These are phyloP conservation scores for Patiria pectinifera DNA, from an alignment of 53 echinoderm and acorn worm genomes.

Conservation along the genomic window DNA sequence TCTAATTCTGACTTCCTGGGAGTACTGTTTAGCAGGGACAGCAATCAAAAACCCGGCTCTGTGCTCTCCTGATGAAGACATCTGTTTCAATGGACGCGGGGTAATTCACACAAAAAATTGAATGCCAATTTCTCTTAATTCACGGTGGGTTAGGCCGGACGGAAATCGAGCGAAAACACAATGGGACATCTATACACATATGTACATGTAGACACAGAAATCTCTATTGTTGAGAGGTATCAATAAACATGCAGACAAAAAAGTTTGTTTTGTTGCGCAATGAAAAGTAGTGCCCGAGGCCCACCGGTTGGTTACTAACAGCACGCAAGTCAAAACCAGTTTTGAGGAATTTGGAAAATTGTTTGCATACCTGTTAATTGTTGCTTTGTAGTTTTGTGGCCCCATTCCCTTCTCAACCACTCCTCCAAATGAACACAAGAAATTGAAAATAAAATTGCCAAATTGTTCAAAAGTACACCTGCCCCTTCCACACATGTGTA, in stretches of 20 bases:
- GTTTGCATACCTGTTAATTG: background rate
- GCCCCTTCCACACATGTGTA: too few relatives aligned
- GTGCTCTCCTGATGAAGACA: background rate
- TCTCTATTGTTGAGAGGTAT: background rate
- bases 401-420: background rate
- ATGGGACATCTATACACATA: background rate
- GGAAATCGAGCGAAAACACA: background rate
- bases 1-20: background rate
- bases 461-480: too few relatives aligned
- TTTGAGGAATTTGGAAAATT: background rate
- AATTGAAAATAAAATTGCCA: background rate
- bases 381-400: background rate
- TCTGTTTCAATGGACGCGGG: background rate
- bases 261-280: background rate
- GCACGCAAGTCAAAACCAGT: too few relatives aligned
- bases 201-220: background rate
- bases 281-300: background rate
- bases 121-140: background rate
- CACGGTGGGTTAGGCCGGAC: background rate
- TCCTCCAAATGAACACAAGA: background rate
- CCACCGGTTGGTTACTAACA: background rate
- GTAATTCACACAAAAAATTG: slow-evolving; percentile 3
- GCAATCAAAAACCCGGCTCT: background rate
- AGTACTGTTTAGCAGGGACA: background rate
- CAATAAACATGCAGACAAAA: background rate